Evolutionary conservation across 2,888 invertebrate species (phyloP), one percentile per base, ranked within the genome.

Genomic region (Noctua pronuba): DNA sequence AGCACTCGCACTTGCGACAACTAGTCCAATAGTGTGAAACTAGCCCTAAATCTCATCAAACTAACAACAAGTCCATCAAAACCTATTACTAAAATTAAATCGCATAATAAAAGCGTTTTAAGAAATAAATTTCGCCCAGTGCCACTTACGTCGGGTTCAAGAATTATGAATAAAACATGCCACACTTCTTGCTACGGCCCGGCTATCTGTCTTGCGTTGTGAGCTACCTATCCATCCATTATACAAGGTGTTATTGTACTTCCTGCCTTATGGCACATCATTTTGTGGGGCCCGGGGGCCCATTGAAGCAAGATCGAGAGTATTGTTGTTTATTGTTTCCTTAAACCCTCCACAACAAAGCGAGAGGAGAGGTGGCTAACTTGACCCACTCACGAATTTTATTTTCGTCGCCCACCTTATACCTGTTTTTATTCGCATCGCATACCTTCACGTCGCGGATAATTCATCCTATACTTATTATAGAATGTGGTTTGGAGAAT

Each of bases 141-240:
- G 81, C 80, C 84, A 86, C 88, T 88, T 81, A 77, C 75, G 64
- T 55, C 10, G 85, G 81, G 65, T 84, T 87, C 81, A 79, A 78
- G 88, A 87, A 87, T 86, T 90, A 92, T 92, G 93, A 92, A 92
- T 92, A 92, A 92, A 90, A 93, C 93, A 92, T 93, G 73, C 62
- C 73, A 60, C 78, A 85, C 82, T 88, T 84, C 88, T 86, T 81
- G 86, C 80, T 85, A 78, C 80, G 85, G 82, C 87, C 88, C 75
- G 88, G 88, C 92, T 89, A 92, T 92, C 92, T 86, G 90, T 92
- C 92, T 92, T 90, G 76, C 82, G 84, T 73, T 81, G 88, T 83
- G 76, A 80, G 83, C 70, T 77, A 84, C 85, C 89, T 84, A 86
- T 87, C 84, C 83, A 87, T 88, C 84, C 79, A 80, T 90, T 86